A percentile compares a stretch with the other conserved stretches of the same genome.
These are phyloP conservation scores for Halcyon smyrnensis DNA, from an alignment of 2,797 vertebrate genomes.

Conservation along the genomic window DNA sequence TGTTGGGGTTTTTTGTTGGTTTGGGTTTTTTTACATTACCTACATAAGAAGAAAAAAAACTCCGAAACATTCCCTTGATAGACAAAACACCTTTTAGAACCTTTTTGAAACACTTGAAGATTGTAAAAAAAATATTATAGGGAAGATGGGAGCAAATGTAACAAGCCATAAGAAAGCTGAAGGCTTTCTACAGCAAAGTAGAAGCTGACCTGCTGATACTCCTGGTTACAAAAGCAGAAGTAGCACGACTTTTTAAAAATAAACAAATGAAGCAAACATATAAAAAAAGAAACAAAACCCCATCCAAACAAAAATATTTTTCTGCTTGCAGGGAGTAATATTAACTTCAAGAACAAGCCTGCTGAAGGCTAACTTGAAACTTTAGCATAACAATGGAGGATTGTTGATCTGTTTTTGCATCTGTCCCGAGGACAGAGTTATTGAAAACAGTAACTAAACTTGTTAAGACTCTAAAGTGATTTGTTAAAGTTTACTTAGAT, in stretches of 20 bases:
- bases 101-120: background rate
- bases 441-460: background rate
- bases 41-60: background rate
- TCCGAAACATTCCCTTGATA: background rate
- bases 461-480: background rate
- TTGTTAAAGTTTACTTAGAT: background rate
- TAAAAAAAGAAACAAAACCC: background rate
- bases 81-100: conserved; percentile 22
- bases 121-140: background rate
- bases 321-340: background rate
- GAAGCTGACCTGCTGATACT: background rate
- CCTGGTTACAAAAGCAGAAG: conserved; percentile 52
- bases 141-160: background rate
- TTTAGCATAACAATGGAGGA: background rate
- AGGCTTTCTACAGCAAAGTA: background rate
- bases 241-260: background rate
- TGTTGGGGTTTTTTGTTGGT: too few species aligned
- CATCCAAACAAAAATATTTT: background rate
- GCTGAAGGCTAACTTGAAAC: background rate
- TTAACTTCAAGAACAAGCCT: background rate
- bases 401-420: conserved; percentile 11
- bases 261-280: background rate
- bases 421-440: background rate
- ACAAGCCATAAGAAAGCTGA: background rate
- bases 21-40: conserved; percentile 38